Conservation (phyloP, 64 coral and sea anemone genomes). For the Exaiptasia diaphana region DNA sequence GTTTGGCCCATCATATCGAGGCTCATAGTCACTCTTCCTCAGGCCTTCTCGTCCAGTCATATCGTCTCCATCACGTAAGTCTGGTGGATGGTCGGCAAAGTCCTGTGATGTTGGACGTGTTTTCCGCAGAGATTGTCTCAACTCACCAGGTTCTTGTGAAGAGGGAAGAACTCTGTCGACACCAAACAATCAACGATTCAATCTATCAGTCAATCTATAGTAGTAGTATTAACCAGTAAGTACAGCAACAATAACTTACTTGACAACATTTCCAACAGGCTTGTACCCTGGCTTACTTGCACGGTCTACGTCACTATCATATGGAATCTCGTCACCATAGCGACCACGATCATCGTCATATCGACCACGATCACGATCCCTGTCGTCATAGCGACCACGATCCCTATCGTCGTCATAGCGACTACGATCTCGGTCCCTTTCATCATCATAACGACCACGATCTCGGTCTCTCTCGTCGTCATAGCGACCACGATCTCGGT, state of each 20-base stretch:
- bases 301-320: slow-evolving; percentile 42
- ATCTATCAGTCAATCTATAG: not conserved
- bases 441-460: slow-evolving; percentile 29
- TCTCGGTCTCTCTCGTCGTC: slow-evolving; percentile 34
- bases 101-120: slow-evolving; percentile 38
- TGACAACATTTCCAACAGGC: slow-evolving; percentile 67
- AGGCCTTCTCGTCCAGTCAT: not conserved
- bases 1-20: slow-evolving; percentile 15
- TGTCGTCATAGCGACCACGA: slow-evolving; percentile 23
- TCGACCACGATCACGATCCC: slow-evolving; percentile 10
- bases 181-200: too few relatives aligned
- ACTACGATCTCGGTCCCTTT: slow-evolving; percentile 17
- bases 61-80: not conserved
- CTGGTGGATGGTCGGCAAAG: not conserved
- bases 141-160: slow-evolving; percentile 61
- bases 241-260: too few relatives aligned
- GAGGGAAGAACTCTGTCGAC: slow-evolving; percentile 62
- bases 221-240: too few relatives aligned
- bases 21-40: slow-evolving; percentile 7
- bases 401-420: slow-evolving; percentile 26
- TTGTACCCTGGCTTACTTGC: slow-evolving; percentile 80
- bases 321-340: slow-evolving; percentile 32
- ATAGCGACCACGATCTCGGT: slow-evolving; percentile 11
- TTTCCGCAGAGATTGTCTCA: slow-evolving; percentile 69
- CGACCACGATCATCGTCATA: slow-evolving; percentile 1